Percentiles rank a stretch among this genome's conserved stretches.
Conservation (phyloP, 1,140 invertebrate species). For the Zelostemma sp. region DNA sequence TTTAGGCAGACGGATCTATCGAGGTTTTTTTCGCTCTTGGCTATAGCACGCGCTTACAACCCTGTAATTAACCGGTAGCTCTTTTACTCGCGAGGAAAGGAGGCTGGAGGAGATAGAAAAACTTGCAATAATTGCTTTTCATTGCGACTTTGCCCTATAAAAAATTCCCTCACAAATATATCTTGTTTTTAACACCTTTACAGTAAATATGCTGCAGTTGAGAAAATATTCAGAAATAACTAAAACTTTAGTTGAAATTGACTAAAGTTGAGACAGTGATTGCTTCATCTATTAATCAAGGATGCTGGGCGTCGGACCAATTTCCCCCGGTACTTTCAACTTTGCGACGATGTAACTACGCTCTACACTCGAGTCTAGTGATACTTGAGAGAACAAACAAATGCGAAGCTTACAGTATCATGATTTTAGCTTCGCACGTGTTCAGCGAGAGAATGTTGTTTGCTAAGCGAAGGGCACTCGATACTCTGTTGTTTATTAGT, state of each 20-base stretch:
- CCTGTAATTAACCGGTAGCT: conserved; percentile 71
- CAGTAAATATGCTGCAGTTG: no score
- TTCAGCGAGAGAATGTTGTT: conserved; percentile 57
- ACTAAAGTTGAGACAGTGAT: no score
- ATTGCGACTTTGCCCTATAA: conserved; percentile 45
- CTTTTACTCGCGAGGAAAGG: conserved; percentile 60
- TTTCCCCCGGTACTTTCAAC: conserved; percentile 15
- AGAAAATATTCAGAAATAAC: no score
- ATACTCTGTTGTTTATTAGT: conserved; percentile 54
- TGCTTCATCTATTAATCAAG: no score
- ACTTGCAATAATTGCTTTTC: conserved; percentile 60
- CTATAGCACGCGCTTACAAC: conserved; percentile 54
- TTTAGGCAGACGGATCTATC: conserved; percentile 63
- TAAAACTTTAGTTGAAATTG: no score
- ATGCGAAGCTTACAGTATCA: conserved; percentile 62
- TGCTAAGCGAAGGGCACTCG: conserved; percentile 57
- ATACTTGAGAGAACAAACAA: conserved; percentile 48
- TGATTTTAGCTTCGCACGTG: conserved; percentile 69
- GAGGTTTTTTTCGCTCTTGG: conserved; percentile 48
- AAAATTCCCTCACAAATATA: no score
- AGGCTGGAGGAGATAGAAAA: conserved; percentile 31
- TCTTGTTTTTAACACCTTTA: no score
- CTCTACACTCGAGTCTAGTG: conserved; percentile 30
- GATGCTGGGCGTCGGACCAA: conserved; percentile 23
- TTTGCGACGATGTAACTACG: conserved; percentile 19